Conservation (phyloP, 2,888 invertebrate genomes). For the Vanessa cardui region DNA sequence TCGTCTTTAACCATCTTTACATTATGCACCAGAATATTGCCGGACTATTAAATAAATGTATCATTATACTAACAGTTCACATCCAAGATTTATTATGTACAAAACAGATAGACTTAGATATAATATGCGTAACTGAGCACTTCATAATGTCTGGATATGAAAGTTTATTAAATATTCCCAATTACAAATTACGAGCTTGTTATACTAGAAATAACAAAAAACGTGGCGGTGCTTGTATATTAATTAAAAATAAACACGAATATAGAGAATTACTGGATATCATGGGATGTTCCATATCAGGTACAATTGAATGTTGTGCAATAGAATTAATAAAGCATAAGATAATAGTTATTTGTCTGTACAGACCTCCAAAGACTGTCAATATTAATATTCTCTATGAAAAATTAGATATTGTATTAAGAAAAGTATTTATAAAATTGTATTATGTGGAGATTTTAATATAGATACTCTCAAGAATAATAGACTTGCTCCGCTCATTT, state of each 20-base stretch:
- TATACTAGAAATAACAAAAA: not conserved
- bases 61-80: not conserved
- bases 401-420: not conserved
- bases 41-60: not conserved
- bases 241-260: not conserved
- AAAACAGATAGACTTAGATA: not conserved
- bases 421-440: constrained; percentile 1
- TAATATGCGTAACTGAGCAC: not conserved
- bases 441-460: not conserved
- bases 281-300: too few species aligned
- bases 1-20: not conserved
- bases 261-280: not conserved
- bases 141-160: not conserved
- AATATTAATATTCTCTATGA: not conserved
- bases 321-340: not conserved
- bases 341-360: not conserved
- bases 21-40: not conserved
- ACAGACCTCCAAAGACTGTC: not conserved
- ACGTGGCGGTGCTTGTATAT: not conserved
- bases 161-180: not conserved
- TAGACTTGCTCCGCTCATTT: too few species aligned
- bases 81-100: not conserved
- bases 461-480: not conserved
- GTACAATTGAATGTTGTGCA: too few species aligned
- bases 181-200: not conserved